Evolutionary conservation across 2,113 vertebrate genomes (phyloP), one percentile per base, ranked within the genome.

Genomic region (Zeus faber): DNA sequence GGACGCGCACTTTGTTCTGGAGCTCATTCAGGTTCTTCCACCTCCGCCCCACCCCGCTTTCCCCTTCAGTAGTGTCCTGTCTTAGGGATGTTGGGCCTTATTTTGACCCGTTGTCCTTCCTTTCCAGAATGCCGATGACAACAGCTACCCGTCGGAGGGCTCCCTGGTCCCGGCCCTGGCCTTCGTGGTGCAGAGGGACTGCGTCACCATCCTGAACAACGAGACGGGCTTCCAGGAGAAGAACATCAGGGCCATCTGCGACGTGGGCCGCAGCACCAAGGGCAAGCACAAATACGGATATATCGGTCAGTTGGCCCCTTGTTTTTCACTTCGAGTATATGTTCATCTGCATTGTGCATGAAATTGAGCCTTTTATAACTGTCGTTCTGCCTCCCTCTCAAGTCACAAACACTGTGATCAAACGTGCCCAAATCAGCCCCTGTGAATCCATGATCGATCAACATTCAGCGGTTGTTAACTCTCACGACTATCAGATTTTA

Each of bases 1-100:
- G 79, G 90, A 91, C 79, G 90, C 90, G 6, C 90, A 91, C 79
- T 91, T 91, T 4, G 89, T 91, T 14, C 71, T 91, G 72, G 90
- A 91, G 62, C 88, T 91, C 63, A 91, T 91, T 58, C 90, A 91
- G 89, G 90, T 89, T 20, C 17, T 17, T 5, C 5, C 35, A 16
- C 3, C 14, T 16, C 31, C 33, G 9, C 27, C 27, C 4, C 27
- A 29, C 27, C 27, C 27, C 27, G 9, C 27, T 29, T 5, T 29
- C 27, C 8, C 27, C 8, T 9, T 29, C 27, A n/a, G n/a, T n/a
- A n/a, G n/a, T n/a, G n/a, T n/a, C n/a, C n/a, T n/a, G n/a, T n/a
- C n/a, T n/a, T n/a, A n/a, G n/a, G n/a, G n/a, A n/a, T n/a, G n/a
- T n/a, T n/a, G n/a, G n/a, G n/a, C n/a, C n/a, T n/a, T n/a, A n/a